These are phyloP conservation scores for Muscicapa adusta DNA, from an alignment of 2,113 vertebrate species.

Conservation along the genomic window DNA sequence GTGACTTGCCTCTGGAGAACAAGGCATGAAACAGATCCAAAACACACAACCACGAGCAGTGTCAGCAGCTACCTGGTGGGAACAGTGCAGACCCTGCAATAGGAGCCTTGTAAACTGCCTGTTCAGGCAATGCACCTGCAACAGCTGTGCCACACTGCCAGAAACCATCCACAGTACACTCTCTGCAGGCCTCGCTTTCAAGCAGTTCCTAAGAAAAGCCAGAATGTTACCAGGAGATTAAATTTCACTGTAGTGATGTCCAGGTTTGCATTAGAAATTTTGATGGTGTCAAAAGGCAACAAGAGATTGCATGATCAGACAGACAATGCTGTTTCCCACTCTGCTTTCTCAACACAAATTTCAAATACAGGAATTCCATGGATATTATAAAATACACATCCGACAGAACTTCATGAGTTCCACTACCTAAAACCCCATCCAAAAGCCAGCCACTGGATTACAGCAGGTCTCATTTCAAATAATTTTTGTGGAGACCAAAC, in stretches of 20 bases:
- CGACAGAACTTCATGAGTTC: not conserved
- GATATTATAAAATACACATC: not conserved
- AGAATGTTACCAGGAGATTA: not conserved
- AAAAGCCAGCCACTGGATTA: not conserved
- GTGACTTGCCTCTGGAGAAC: not conserved
- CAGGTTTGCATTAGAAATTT: not conserved
- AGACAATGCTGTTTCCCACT: not conserved
- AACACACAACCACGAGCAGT: not conserved
- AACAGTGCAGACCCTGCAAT: not conserved
- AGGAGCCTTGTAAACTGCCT: not conserved
- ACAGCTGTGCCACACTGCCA: not conserved
- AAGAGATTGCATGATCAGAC: not conserved
- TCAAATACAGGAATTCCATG: not conserved
- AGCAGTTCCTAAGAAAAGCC: not conserved
- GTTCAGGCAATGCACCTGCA: not conserved
- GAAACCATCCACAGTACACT: not conserved
- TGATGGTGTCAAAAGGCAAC: not conserved
- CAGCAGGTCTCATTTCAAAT: not conserved
- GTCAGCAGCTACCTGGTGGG: slow-evolving; percentile 4
- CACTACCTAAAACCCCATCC: not conserved
- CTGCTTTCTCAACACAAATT: not conserved
- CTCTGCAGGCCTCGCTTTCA: not conserved
- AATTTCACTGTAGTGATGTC: not conserved
- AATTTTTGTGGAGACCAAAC: not conserved
- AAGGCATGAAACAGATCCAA: slow-evolving; percentile 6